Evolutionary conservation across 2,797 vertebrate genomes (phyloP).

Genomic region (Diplodus puntazzo): DNA sequence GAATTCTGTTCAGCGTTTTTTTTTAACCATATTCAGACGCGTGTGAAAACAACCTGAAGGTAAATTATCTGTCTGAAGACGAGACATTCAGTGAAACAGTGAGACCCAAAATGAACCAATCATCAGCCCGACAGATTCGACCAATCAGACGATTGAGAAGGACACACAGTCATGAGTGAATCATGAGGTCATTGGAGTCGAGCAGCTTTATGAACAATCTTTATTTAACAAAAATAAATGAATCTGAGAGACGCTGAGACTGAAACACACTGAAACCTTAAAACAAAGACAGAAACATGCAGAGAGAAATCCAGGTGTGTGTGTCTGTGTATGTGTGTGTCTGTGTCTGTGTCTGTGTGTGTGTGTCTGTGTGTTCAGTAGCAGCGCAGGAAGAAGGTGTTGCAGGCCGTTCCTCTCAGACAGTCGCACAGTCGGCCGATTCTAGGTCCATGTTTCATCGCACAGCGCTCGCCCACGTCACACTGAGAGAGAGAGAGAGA

Average conservation of each 20-base stretch:
- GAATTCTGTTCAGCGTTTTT: no score
- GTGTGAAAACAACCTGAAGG: no score
- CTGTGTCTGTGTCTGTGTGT: conserved; percentile 8
- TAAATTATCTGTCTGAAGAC: no score
- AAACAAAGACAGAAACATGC: conserved; percentile 54
- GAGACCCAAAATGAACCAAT: no score
- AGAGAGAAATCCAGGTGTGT: conserved; percentile 32
- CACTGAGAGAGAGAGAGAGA: conserved; percentile 72
- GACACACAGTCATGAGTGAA: neutral
- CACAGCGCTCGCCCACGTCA: conserved; percentile 87
- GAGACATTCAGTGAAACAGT: no score
- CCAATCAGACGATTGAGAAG: neutral
- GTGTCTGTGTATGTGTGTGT: no score
- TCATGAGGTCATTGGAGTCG: conserved; percentile 13
- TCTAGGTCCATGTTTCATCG: conserved; percentile 88
- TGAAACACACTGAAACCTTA: conserved; percentile 40
- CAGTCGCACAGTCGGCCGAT: conserved; percentile 89
- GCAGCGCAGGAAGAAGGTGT: conserved; percentile 89
- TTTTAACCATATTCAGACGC: no score
- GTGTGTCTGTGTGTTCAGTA: conserved; percentile 77
- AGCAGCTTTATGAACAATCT: conserved; percentile 65
- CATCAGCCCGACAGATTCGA: neutral
- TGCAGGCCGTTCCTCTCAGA: conserved; percentile 87
- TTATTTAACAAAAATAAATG: conserved; percentile 73
- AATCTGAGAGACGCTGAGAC: conserved; percentile 53